phyloP scores from a whole-genome alignment of 1,140 invertebrate species.

The Pygmarrhopalites habei region DNA sequence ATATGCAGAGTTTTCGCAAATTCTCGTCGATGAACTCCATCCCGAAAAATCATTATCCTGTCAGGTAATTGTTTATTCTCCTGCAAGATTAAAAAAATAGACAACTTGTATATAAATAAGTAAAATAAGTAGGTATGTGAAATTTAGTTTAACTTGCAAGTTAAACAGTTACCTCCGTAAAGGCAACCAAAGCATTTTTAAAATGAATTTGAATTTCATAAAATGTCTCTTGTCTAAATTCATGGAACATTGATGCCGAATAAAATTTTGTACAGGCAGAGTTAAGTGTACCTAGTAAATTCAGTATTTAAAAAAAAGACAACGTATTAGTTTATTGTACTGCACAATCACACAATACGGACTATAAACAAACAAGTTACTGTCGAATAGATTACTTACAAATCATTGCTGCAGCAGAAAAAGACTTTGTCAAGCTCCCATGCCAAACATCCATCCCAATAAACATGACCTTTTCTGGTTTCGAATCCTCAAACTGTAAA shows the following conservation, averaged over 20 bases:
- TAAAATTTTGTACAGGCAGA: too few species aligned
- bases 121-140: too few species aligned
- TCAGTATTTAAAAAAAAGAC: too few species aligned
- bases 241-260: conserved; percentile 56
- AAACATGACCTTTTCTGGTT: conserved; percentile 61
- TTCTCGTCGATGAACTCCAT: conserved; percentile 86
- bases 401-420: conserved; percentile 75
- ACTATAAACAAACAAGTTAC: too few species aligned
- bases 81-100: conserved; percentile 41
- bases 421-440: conserved; percentile 51
- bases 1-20: conserved; percentile 56
- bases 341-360: too few species aligned
- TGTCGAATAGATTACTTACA: too few species aligned
- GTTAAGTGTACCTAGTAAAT: too few species aligned
- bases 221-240: conserved; percentile 62
- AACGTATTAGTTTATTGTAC: too few species aligned
- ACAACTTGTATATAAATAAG: too few species aligned
- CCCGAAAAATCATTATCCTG: conserved; percentile 76
- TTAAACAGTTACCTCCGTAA: not conserved
- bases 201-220: conserved; percentile 66
- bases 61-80: conserved; percentile 60
- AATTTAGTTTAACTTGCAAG: too few species aligned
- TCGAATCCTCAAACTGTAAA: conserved; percentile 3
- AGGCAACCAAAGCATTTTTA: conserved; percentile 53
- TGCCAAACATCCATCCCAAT: conserved; percentile 79